Percentiles rank a stretch among this genome's conserved stretches.
These are phyloP conservation scores for Ariopsis seemanni DNA, from an alignment of 2,113 vertebrate species.

Conservation along the genomic window DNA sequence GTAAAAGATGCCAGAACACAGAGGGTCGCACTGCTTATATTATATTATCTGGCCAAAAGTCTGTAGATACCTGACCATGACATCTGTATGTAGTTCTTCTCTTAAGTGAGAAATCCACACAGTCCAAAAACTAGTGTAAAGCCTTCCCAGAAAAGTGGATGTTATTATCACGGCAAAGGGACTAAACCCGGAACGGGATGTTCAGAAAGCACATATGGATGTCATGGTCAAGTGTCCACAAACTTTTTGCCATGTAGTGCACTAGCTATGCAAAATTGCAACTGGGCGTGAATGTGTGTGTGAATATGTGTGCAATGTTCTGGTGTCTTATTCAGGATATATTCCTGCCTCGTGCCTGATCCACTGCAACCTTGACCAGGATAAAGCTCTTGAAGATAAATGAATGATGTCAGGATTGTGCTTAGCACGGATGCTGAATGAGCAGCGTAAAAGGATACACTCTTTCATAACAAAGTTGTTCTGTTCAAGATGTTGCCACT, in stretches of 20 bases:
- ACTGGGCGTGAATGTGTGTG: not conserved
- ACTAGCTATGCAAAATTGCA: not conserved
- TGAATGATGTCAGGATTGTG: not conserved
- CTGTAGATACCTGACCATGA: not conserved
- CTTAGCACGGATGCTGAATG: not conserved
- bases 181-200: not conserved
- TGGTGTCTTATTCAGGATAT: not conserved
- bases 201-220: not conserved
- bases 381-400: conserved; percentile 15
- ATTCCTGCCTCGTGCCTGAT: not conserved
- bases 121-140: not conserved
- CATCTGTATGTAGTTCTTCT: not conserved
- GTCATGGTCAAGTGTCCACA: not conserved
- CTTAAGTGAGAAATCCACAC: not conserved
- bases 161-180: not conserved
- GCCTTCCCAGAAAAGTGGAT: not conserved
- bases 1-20: not conserved
- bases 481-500: conserved; percentile 96
- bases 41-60: not conserved
- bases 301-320: not conserved
- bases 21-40: not conserved
- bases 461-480: conserved; percentile 99
- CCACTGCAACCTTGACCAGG: not conserved
- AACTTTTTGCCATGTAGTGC: not conserved
- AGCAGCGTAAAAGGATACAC: conserved; percentile 86